These are phyloP conservation scores for Synanthedon myopaeformis DNA, from an alignment of 2,888 invertebrate species.

Conservation along the genomic window DNA sequence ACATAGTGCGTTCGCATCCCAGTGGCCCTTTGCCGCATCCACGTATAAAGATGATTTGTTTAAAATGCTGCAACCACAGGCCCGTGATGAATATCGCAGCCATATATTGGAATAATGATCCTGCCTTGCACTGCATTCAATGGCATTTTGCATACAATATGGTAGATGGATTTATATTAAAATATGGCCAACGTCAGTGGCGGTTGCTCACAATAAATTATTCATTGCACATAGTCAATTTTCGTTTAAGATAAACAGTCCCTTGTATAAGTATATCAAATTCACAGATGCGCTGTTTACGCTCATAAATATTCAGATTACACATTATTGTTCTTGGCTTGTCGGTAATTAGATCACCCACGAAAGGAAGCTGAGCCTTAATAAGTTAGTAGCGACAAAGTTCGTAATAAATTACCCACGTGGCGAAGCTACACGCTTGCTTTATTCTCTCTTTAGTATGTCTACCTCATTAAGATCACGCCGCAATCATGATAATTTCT, in stretches of 20 bases:
- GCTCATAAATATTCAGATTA: constrained; percentile 66
- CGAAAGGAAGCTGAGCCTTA: constrained; percentile 52
- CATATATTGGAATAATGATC: constrained; percentile 67
- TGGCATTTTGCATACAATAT: constrained; percentile 71
- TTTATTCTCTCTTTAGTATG: constrained; percentile 26
- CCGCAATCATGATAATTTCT: constrained; percentile 10
- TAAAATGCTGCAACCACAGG: constrained; percentile 57
- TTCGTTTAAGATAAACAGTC: constrained; percentile 57
- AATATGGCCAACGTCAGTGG: constrained; percentile 65
- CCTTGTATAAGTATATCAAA: constrained; percentile 44
- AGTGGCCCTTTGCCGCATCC: constrained; percentile 16
- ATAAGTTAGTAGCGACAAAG: constrained; percentile 55
- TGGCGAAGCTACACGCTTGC: constrained; percentile 20
- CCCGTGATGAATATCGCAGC: constrained; percentile 64
- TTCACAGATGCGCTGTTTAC: constrained; percentile 41
- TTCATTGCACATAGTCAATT: constrained; percentile 67
- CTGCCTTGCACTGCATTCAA: constrained; percentile 66
- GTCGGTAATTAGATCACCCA: constrained; percentile 68
- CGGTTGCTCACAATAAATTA: constrained; percentile 66
- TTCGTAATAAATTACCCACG: constrained; percentile 48
- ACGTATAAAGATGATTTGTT: constrained; percentile 66
- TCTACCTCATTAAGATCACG: constrained; percentile 37
- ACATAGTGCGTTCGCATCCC: constrained; percentile 21
- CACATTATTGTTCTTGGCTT: constrained; percentile 62
- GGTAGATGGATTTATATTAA: constrained; percentile 69